Base-by-base conservation (phyloP, 1,140 invertebrate genomes). In the Lithobius niger region DNA sequence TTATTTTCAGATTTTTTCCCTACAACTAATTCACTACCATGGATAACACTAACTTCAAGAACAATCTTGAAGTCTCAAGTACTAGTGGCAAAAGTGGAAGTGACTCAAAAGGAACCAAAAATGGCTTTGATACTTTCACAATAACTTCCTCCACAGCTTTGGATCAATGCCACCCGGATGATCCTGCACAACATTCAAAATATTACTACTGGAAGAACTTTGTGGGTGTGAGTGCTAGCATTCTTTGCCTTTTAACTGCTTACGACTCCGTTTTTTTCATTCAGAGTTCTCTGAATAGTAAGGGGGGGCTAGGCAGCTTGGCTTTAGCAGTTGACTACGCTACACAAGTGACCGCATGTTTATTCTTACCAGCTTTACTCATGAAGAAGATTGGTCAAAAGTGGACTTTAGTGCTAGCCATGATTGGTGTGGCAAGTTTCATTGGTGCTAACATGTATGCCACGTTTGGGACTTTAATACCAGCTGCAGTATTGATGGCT, bases 181-280 rank as follows among this genome's bases (percentile, higher is more conserved):
- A n/a, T n/a, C n/a, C n/a, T n/a, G n/a, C n/a, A n/a, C n/a, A n/a
- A n/a, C n/a, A n/a, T n/a, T n/a, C n/a, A 40, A 18, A 13, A 40
- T 40, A 13, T 40, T 40, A 40, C 18, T 40, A 40, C 31, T 70
- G 88, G 57, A 91, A 89, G 70, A 92, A 92, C 72, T 82, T 93
- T 28, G 76, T 82, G 24, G 80, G 86, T 43, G 83, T 94, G 3
- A 90, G 87, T 57, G 71, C 84, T 50, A 84, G 87, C 1, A 94
- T 94, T 67, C 87, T 93, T 79, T 84, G 93, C 54, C 86, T 94
- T 63, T 94, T 95, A 71, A 93, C 88, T 18, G 88, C 90, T 25
- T 36, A 36, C 31, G 31, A 36, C 31, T 10, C n/a, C 10, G 10
- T 36, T 10, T 10, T 10, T 10, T 36, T 10, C n/a, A 10, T 36